Conservation (phyloP, 2,888 invertebrate genomes). For the Troilus luridus region DNA sequence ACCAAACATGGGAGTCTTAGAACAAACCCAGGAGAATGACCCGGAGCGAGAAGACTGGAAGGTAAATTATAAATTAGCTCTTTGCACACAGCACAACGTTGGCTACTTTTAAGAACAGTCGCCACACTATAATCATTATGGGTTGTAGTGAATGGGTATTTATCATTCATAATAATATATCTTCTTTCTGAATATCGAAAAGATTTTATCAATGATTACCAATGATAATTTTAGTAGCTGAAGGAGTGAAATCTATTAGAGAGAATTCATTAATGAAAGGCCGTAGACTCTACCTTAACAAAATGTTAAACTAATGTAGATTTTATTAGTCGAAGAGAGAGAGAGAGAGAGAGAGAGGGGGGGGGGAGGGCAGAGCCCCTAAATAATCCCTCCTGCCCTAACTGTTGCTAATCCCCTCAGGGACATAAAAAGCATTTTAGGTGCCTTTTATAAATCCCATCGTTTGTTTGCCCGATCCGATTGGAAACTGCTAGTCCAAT, state of each 20-base stretch:
- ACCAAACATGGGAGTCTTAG: too few relatives aligned
- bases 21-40: too few relatives aligned
- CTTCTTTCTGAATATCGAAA: not conserved
- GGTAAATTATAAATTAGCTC: too few relatives aligned
- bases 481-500: constrained; percentile 1
- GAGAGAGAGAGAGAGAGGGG: too few relatives aligned
- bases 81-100: too few relatives aligned
- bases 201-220: not conserved
- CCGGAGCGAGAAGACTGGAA: too few relatives aligned
- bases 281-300: not conserved
- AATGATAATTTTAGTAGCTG: not conserved
- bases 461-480: constrained; percentile 1
- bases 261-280: not conserved
- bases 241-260: not conserved
- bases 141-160: too few relatives aligned
- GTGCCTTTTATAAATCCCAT: constrained; percentile 39
- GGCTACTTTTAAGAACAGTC: too few relatives aligned
- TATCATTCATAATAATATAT: too few relatives aligned
- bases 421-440: constrained; percentile 49
- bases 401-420: constrained; percentile 7
- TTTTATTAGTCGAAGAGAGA: constrained; percentile 12
- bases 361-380: not conserved
- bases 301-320: constrained; percentile 17
- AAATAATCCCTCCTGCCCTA: not conserved
- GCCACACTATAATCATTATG: too few relatives aligned